These are phyloP conservation scores for Orthosia incerta DNA, from an alignment of 2,888 invertebrate genomes.

Conservation along the genomic window DNA sequence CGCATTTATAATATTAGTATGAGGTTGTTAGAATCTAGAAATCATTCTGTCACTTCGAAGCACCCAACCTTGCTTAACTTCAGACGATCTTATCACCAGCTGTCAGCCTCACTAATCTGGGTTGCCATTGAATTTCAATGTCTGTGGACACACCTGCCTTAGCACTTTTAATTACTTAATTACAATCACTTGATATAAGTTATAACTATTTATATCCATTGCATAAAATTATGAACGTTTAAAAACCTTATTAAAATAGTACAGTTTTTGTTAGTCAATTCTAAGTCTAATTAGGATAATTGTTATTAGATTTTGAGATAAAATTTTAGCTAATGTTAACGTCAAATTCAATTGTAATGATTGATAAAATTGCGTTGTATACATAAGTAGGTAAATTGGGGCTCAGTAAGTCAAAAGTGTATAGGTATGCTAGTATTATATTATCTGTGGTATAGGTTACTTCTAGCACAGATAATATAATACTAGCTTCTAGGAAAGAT, in stretches of 20 bases:
- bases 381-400: too few relatives aligned
- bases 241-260: slow-evolving; percentile 47
- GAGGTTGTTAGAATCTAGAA: slow-evolving; percentile 12
- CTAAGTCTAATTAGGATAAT: slow-evolving; percentile 38
- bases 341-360: slow-evolving; percentile 7
- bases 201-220: slow-evolving; percentile 17
- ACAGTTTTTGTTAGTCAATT: slow-evolving; percentile 30
- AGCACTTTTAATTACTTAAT: slow-evolving; percentile 58
- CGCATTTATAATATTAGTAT: too few relatives aligned
- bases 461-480: too few relatives aligned
- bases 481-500: too few relatives aligned
- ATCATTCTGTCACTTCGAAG: slow-evolving; percentile 18
- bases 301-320: slow-evolving; percentile 40
- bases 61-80: slow-evolving; percentile 32
- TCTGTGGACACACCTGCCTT: slow-evolving; percentile 53
- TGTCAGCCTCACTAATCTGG: slow-evolving; percentile 54
- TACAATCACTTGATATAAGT: slow-evolving; percentile 41
- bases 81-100: slow-evolving; percentile 39
- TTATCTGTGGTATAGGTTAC: too few relatives aligned
- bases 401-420: too few relatives aligned
- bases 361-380: slow-evolving; percentile 1
- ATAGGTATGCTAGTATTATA: too few relatives aligned
- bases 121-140: slow-evolving; percentile 56
- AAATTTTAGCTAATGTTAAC: not conserved
- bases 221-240: slow-evolving; percentile 29